These are phyloP conservation scores for Endotricha flammealis DNA, from an alignment of 2,888 invertebrate species.

Conservation along the genomic window DNA sequence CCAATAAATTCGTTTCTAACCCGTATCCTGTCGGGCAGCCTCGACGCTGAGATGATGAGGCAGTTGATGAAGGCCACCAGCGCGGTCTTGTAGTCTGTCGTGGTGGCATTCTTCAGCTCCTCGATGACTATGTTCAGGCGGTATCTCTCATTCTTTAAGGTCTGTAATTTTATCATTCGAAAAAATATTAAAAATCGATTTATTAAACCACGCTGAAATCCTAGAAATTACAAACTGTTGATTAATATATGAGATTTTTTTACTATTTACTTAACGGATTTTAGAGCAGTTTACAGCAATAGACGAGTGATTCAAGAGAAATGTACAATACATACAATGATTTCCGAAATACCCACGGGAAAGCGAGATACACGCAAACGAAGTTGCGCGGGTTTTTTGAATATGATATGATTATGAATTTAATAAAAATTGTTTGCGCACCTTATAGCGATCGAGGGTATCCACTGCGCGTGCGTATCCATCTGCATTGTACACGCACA, in stretches of 20 bases:
- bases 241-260: too few relatives aligned
- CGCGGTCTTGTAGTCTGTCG: slow-evolving; percentile 93
- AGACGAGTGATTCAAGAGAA: too few relatives aligned
- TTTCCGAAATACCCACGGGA: too few relatives aligned
- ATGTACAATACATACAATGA: too few relatives aligned
- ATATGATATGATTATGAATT: too few relatives aligned
- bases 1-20: slow-evolving; percentile 97
- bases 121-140: slow-evolving; percentile 92
- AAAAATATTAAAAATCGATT: too few relatives aligned
- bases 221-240: too few relatives aligned
- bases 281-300: too few relatives aligned
- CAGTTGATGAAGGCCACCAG: slow-evolving; percentile 97
- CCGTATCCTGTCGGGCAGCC: slow-evolving; percentile 90
- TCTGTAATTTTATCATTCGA: slow-evolving; percentile 67
- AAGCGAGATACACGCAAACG: too few relatives aligned
- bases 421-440: slow-evolving; percentile 40
- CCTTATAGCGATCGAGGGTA: slow-evolving; percentile 95
- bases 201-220: too few relatives aligned
- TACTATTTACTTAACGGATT: too few relatives aligned
- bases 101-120: slow-evolving; percentile 89
- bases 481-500: slow-evolving; percentile 95
- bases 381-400: too few relatives aligned
- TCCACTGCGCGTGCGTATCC: slow-evolving; percentile 92
- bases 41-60: slow-evolving; percentile 93
- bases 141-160: slow-evolving; percentile 91